A percentile compares a stretch with the other conserved stretches of the same genome.
These are phyloP conservation scores for Parus major DNA, from an alignment of 2,113 vertebrate genomes.

Conservation along the genomic window DNA sequence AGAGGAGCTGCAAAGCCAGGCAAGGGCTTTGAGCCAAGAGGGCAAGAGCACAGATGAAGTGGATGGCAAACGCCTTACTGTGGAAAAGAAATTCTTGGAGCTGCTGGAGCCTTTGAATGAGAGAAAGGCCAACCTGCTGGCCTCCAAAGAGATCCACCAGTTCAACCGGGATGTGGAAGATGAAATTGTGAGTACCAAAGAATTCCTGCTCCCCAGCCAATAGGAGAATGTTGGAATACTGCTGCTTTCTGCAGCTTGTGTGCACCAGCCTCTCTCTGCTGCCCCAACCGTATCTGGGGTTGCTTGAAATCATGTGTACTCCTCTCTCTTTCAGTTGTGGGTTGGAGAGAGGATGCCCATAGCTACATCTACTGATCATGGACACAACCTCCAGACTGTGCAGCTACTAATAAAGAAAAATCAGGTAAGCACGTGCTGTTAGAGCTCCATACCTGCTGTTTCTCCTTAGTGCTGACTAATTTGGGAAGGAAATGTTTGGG, in stretches of 20 bases:
- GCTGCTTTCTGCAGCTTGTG: background rate
- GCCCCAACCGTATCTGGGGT: background rate
- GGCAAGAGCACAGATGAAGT: conserved; percentile 92
- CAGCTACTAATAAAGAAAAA: conserved; percentile 98
- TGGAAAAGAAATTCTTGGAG: conserved; percentile 90
- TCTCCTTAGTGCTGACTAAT: background rate
- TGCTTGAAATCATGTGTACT: background rate
- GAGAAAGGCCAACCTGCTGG: conserved; percentile 87
- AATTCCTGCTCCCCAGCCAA: background rate
- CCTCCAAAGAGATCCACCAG: conserved; percentile 93
- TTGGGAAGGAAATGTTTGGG: background rate
- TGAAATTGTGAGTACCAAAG: conserved; percentile 86
- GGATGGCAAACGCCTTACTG: conserved; percentile 83
- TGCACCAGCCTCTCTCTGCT: background rate
- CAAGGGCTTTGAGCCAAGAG: conserved; percentile 88
- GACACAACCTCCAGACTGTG: conserved; percentile 95
- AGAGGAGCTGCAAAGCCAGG: conserved; percentile 92
- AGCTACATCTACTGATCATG: conserved; percentile 92
- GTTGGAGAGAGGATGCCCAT: conserved; percentile 92
- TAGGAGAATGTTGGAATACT: background rate
- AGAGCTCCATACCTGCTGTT: background rate
- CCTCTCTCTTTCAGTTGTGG: conserved; percentile 76
- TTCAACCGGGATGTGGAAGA: conserved; percentile 96
- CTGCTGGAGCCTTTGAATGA: conserved; percentile 86
- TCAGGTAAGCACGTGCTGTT: conserved; percentile 77